Evolutionary conservation across 2,888 invertebrate species (phyloP).

Genomic region (Orthosia gothica): DNA sequence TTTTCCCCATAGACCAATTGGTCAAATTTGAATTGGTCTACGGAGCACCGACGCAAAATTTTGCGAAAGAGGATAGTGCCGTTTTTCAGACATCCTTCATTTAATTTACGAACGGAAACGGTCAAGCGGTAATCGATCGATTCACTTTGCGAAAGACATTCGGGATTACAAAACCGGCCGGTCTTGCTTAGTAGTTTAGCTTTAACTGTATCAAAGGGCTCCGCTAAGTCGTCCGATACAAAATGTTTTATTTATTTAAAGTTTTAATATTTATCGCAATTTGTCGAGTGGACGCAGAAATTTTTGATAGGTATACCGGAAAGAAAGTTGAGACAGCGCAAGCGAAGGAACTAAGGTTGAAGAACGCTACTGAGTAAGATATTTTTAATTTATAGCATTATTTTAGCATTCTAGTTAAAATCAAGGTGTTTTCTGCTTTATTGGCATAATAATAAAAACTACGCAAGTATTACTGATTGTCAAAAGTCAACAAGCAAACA

Average conservation of each 20-base stretch:
- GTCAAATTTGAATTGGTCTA: too few relatives aligned
- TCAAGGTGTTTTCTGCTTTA: too few relatives aligned
- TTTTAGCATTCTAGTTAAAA: too few relatives aligned
- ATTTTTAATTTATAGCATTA: slow-evolving; percentile 1
- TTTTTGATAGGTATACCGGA: slow-evolving; percentile 81
- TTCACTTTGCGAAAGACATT: slow-evolving; percentile 61
- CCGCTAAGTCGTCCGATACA: slow-evolving; percentile 53
- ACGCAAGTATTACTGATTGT: too few relatives aligned
- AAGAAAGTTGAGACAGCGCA: slow-evolving; percentile 74
- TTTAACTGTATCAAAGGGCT: slow-evolving; percentile 62
- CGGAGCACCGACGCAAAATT: slow-evolving; percentile 50
- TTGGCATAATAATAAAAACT: too few relatives aligned
- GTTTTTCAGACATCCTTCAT: slow-evolving; percentile 62
- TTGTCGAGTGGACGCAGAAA: slow-evolving; percentile 65
- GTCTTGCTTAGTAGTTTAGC: slow-evolving; percentile 56
- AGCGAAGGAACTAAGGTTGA: slow-evolving; percentile 69
- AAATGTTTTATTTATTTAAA: slow-evolving; percentile 73
- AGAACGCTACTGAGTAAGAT: slow-evolving; percentile 78
- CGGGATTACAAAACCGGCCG: slow-evolving; percentile 59
- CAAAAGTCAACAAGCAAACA: too few relatives aligned
- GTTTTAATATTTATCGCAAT: slow-evolving; percentile 73
- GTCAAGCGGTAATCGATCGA: slow-evolving; percentile 42
- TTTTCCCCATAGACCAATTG: too few relatives aligned
- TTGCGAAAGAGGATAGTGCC: slow-evolving; percentile 46
- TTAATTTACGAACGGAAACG: slow-evolving; percentile 51